A percentile compares a stretch with the other conserved stretches of the same genome.
Conservation (phyloP, 1,140 invertebrate species). For the Heliconius eleuchia region DNA sequence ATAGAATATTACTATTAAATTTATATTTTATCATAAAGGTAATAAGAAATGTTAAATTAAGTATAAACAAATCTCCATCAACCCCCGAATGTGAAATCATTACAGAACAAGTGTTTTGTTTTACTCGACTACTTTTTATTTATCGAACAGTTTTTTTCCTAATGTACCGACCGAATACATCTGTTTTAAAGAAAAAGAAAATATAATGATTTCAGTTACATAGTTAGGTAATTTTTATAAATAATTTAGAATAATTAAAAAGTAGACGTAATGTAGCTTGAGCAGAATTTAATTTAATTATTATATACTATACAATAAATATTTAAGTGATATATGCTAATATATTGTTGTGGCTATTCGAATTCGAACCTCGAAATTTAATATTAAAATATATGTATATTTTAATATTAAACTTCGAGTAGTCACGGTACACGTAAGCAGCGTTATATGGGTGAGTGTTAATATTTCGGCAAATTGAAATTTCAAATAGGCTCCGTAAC, state of each 20-base stretch:
- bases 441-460: constrained; percentile 17
- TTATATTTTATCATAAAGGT: background rate
- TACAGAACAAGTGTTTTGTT: background rate
- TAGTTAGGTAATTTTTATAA: too few relatives aligned
- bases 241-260: too few relatives aligned
- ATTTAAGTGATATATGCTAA: too few relatives aligned
- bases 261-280: too few relatives aligned
- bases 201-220: too few relatives aligned
- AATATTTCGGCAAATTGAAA: constrained; percentile 38
- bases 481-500: constrained; percentile 29
- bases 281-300: too few relatives aligned
- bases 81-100: background rate
- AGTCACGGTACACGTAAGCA: constrained; percentile 16
- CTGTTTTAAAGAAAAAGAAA: too few relatives aligned
- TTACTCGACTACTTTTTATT: background rate
- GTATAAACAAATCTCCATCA: background rate
- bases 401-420: background rate
- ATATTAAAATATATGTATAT: too few relatives aligned
- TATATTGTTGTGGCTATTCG: too few relatives aligned
- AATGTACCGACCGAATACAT: too few relatives aligned
- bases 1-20: background rate
- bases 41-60: constrained; percentile 13
- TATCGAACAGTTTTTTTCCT: background rate
- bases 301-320: too few relatives aligned
- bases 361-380: too few relatives aligned